These are phyloP conservation scores for Oscheius sp. DNA, from an alignment of 2,888 invertebrate species.

Conservation along the genomic window DNA sequence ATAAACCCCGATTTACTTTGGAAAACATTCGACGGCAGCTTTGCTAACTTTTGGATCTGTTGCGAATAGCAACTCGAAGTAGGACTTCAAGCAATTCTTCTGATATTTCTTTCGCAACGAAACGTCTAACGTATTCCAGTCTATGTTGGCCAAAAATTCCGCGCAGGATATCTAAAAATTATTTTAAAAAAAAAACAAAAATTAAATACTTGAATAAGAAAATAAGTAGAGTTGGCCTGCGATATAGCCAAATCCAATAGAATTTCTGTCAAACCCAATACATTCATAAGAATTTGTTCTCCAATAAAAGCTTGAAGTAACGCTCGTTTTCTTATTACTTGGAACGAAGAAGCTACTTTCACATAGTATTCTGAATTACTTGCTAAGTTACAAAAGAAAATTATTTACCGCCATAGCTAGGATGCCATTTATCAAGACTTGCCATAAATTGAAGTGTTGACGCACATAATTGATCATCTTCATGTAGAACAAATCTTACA, in stretches of 20 bases:
- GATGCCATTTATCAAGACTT: conserved; percentile 32
- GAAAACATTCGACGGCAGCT: conserved; percentile 3
- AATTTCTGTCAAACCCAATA: background rate
- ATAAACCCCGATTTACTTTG: conserved; percentile 2
- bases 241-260: conserved; percentile 10
- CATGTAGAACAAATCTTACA: conserved; percentile 43
- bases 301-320: conserved; percentile 22
- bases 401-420: background rate
- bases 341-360: conserved; percentile 17
- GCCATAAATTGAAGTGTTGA: conserved; percentile 46
- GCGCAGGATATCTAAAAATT: conserved; percentile 38
- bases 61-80: conserved; percentile 16
- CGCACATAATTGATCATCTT: conserved; percentile 47
- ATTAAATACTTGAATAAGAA: conserved; percentile 9
- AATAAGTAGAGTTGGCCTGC: conserved; percentile 11
- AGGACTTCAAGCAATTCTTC: conserved; percentile 2
- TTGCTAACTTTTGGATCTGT: conserved; percentile 17
- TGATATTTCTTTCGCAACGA: conserved; percentile 10
- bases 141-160: conserved; percentile 43
- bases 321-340: conserved; percentile 29
- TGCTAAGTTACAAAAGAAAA: background rate
- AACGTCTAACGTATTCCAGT: conserved; percentile 32
- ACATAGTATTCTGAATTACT: conserved; percentile 8
- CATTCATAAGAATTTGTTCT: background rate
- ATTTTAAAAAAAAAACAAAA: background rate